A percentile compares a stretch with the other conserved stretches of the same genome.
phyloP scores from a whole-genome alignment of 2,888 invertebrate genomes.

The Chymomyza fuscimana region DNA sequence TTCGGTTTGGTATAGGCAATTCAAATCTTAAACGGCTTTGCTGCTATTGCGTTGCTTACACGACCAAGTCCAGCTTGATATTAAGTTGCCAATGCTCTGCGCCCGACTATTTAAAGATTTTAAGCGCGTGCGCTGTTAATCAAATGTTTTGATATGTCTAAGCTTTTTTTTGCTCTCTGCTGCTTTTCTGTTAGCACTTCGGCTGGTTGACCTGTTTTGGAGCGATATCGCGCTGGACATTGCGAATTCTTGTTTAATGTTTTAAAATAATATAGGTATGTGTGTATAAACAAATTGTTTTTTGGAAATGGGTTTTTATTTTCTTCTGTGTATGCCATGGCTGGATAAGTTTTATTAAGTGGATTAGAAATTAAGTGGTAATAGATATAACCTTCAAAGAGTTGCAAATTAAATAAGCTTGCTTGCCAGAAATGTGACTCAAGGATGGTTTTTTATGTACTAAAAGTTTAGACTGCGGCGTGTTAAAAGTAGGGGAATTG shows the following conservation, averaged over 20 bases:
- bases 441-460: conserved; percentile 28
- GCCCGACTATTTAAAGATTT: conserved; percentile 62
- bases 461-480: too few relatives aligned
- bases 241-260: conserved; percentile 37
- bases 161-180: conserved; percentile 45
- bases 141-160: conserved; percentile 24
- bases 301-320: neutral
- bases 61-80: conserved; percentile 62
- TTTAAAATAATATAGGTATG: neutral
- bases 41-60: conserved; percentile 41
- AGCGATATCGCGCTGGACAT: conserved; percentile 3
- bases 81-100: conserved; percentile 48
- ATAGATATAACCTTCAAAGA: conserved; percentile 45
- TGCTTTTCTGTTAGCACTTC: conserved; percentile 63
- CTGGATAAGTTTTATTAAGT: neutral
- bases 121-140: conserved; percentile 13
- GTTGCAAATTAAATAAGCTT: neutral
- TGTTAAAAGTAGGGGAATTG: neutral
- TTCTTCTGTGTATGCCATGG: neutral
- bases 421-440: conserved; percentile 13
- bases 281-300: neutral
- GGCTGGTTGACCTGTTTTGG: conserved; percentile 52
- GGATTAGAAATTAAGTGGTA: conserved; percentile 46
- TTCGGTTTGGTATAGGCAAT: conserved; percentile 16
- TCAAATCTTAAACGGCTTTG: conserved; percentile 15